Conservation (phyloP, 2,797 vertebrate genomes). For the Podarcis lilfordi region DNA sequence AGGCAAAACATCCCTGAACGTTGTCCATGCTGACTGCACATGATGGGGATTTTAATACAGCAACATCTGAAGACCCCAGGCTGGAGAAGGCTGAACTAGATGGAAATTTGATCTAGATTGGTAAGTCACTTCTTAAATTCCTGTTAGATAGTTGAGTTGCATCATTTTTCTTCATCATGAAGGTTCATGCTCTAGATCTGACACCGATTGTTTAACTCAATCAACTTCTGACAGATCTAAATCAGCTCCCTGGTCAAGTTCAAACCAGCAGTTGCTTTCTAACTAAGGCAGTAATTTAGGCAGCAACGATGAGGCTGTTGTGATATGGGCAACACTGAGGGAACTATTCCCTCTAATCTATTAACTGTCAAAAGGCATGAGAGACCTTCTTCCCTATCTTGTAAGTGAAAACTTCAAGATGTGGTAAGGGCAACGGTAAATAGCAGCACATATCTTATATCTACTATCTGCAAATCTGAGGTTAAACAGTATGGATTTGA, state of each 20-base stretch:
- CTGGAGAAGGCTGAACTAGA: not conserved
- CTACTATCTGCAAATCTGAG: conserved; percentile 30
- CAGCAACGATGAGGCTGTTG: conserved; percentile 20
- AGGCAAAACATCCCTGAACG: not conserved
- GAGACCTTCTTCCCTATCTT: conserved; percentile 30
- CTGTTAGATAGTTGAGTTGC: not conserved
- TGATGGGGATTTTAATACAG: not conserved
- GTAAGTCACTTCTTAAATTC: not conserved
- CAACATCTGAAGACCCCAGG: not conserved
- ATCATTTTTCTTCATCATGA: not conserved
- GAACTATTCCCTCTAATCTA: conserved; percentile 26
- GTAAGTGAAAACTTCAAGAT: conserved; percentile 21
- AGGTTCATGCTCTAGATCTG: not conserved
- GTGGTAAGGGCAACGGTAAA: conserved; percentile 22
- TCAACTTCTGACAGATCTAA: not conserved
- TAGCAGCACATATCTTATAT: conserved; percentile 16
- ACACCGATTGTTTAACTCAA: not conserved
- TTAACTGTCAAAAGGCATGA: conserved; percentile 18
- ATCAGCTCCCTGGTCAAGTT: conserved; percentile 1
- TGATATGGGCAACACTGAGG: conserved; percentile 12
- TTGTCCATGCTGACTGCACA: not conserved
- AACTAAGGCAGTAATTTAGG: conserved; percentile 31
- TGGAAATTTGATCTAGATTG: not conserved
- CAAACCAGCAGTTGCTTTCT: conserved; percentile 3
- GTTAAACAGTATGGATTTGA: conserved; percentile 44